Percentiles rank a stretch among this genome's conserved stretches.
phyloP scores from a whole-genome alignment of 2,113 vertebrate genomes.

The Nothoprocta perdicaria region DNA sequence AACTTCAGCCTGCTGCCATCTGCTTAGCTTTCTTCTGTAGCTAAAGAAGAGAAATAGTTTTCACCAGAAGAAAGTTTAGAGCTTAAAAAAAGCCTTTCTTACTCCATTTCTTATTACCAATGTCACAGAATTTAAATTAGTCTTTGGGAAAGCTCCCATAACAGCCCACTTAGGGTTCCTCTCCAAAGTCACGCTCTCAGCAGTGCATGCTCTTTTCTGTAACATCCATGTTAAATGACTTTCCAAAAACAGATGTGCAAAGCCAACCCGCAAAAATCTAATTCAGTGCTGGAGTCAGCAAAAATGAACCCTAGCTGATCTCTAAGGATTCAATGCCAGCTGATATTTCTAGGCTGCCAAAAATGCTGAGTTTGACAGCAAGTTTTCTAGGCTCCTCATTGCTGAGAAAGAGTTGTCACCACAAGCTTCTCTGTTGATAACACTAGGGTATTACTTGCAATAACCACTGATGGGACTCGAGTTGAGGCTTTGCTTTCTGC shows the following conservation, averaged over 20 bases:
- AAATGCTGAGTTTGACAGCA: neutral
- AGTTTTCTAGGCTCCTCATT: neutral
- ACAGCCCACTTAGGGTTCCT: neutral
- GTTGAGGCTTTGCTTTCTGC: neutral
- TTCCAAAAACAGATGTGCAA: neutral
- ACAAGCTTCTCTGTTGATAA: neutral
- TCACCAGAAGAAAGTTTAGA: neutral
- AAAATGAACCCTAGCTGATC: neutral
- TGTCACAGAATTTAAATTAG: neutral
- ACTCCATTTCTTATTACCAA: neutral
- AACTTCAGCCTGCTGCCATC: neutral
- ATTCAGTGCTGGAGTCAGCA: neutral
- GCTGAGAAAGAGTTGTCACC: neutral
- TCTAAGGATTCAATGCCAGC: neutral
- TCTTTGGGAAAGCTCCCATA: neutral
- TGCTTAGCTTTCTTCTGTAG: neutral
- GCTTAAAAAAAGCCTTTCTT: slow-evolving; percentile 3
- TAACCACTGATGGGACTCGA: neutral
- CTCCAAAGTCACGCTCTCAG: neutral
- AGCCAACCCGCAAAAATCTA: neutral
- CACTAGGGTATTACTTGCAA: neutral
- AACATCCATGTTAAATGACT: neutral
- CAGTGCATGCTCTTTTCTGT: neutral
- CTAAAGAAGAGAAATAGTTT: neutral
- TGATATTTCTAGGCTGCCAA: slow-evolving; percentile 16